Evolutionary conservation across 2,797 vertebrate genomes (phyloP), one percentile per base, ranked within the genome.

Genomic region (Tapera naevia): DNA sequence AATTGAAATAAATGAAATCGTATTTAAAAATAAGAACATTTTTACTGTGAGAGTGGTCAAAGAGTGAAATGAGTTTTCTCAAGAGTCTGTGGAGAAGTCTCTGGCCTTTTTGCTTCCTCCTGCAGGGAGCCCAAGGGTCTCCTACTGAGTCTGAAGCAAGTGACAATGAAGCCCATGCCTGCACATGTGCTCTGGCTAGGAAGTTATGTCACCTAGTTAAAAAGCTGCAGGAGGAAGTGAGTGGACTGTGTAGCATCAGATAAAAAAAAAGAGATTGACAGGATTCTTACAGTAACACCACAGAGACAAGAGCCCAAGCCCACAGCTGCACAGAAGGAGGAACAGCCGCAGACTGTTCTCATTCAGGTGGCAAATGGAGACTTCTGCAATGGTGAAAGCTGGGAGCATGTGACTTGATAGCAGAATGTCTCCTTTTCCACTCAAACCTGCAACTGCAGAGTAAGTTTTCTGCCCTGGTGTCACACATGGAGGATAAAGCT

Each of bases 31-130:
- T 64, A 60, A n/a, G 11, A 85, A 48, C 4, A 28, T 32, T 72
- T 81, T 64, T 57, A 57, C 10, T 16, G 5, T 17, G 10, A 53
- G 4, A 3, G 4, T 35, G 7, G 14, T 53, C 10, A 72, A 75
- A 70, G 23, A 28, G 5, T 39, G 21, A 30, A 57, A 53, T 2
- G 3, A 45, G 2, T 19, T 50, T 6, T 3, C 5, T 24, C 0
- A 0, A 54, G 35, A 60, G 4, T 2, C 6, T 39, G 4, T 66
- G 32, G 25, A 58, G n/a, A n/a, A n/a, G 11, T 16, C 24, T 65
- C 50, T 30, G 2, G 28, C 6, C 12, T 46, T 45, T 37, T n/a
- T n/a, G n/a, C n/a, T n/a, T n/a, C n/a, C n/a, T n/a, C 22, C 46
- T 81, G 5, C 54, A 78, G 17, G 28, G 7, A 57, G 32, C 28